A percentile compares a stretch with the other conserved stretches of the same genome.
These are phyloP conservation scores for Polypedilum vanderplanki DNA, from an alignment of 1,140 invertebrate genomes.

Conservation along the genomic window DNA sequence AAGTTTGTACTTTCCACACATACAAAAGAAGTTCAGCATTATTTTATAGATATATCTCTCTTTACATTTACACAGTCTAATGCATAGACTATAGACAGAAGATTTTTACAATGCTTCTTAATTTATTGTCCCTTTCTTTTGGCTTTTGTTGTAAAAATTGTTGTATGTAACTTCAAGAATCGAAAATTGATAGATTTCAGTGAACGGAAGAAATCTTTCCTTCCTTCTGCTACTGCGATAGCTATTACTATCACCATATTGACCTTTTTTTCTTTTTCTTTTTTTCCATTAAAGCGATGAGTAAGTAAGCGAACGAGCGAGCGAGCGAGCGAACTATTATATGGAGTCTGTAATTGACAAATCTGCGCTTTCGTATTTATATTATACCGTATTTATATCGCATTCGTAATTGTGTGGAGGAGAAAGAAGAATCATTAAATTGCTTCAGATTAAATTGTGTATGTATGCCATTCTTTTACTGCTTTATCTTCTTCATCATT, in stretches of 20 bases:
- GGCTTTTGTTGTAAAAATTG: neutral
- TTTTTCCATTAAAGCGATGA: neutral
- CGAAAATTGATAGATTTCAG: neutral
- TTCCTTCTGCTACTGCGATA: too few species aligned
- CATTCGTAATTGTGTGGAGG: neutral
- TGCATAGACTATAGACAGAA: neutral
- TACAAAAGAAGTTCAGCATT: neutral
- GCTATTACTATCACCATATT: too few species aligned
- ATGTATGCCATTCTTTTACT: constrained; percentile 1
- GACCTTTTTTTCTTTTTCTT: too few species aligned
- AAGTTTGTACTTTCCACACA: neutral
- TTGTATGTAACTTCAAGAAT: neutral
- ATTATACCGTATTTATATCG: neutral
- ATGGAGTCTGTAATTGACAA: neutral
- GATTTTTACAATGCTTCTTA: neutral
- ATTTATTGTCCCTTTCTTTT: neutral
- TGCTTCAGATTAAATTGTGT: neutral
- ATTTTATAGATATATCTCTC: too few species aligned
- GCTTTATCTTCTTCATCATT: constrained; percentile 11
- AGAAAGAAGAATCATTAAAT: constrained; percentile 19
- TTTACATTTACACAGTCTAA: neutral
- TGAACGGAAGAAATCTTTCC: neutral
- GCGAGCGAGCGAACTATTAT: neutral
- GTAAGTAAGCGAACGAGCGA: neutral
- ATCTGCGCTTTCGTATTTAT: neutral